Evolutionary conservation across 1,140 invertebrate genomes (phyloP), one percentile per base, ranked within the genome.

Genomic region (Apis florea): DNA sequence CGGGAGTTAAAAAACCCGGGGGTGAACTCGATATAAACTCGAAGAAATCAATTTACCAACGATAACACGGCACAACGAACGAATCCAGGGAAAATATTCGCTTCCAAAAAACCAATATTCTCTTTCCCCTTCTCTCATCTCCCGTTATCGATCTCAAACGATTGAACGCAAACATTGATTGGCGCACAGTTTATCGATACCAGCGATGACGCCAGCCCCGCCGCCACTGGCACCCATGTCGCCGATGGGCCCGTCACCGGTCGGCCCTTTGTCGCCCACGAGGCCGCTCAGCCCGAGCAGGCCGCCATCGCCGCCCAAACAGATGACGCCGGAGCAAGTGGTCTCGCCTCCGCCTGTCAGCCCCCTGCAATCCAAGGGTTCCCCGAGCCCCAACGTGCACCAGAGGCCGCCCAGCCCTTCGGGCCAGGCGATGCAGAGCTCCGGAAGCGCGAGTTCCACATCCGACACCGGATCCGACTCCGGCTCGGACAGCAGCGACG

Each of bases 401-500:
- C 89, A 91, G 80, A 90, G 92, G 84, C 91, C 90, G 2, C 91
- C 92, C 4, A 93, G 91, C 86, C 92, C 93, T 0, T 85, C 89
- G 13, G 90, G 82, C 11, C 83, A 87, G 63, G 92, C 89, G 67
- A 93, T 91, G 9, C 88, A 88, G 49, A 93, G 92, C 72, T 92
- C 93, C 9, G 89, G 90, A 51, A 93, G 92, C 79, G 90, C 90
- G 6, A 92, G 91, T 64, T 94, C 94, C 12, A 94, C 94, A 49
- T 95, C 94, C 31, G 94, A 94, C 56, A 94, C 94, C 1, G 93
- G 93, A 3, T 94, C 94, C 13, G 94, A 95, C 58, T 93, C 94
- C 0, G 92, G 90, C 2, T 92, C 93, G 13, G 94, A 95, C 66
- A 94, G 92, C 84, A 94, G 93, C 84, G 94, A 95, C 67, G 95